Evolutionary conservation across 2,797 vertebrate genomes (phyloP), one percentile per base, ranked within the genome.

Genomic region (Limnodromus scolopaceus): DNA sequence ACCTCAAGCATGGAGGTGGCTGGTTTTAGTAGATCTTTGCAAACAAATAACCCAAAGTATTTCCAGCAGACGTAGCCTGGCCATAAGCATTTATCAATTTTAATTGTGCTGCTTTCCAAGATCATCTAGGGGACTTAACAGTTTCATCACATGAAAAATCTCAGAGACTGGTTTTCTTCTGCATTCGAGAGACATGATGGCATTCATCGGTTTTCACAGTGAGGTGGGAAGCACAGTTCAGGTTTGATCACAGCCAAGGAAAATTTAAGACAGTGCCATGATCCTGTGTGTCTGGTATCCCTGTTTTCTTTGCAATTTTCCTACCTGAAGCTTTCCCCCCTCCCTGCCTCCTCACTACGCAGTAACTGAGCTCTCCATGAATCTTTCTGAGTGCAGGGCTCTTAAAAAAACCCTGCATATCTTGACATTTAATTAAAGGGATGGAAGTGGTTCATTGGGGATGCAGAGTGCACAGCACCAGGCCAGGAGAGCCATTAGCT

Each of bases 361-460:
- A 0, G 8, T 23, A 76, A 53, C 12, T 17, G 41, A 95, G 55
- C 39, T 92, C 86, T 74, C 86, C 51, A 9, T 15, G n/a, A 76
- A 48, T 60, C 48, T 79, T 87, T 13, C 66, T 0, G 0, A 92
- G 85, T 65, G 30, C 20, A 51, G 39, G 58, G 13, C 49, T 10
- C 70, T 95, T 58, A 64, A 83, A 58, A 70, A 68, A 53, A 3
- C 3, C 41, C 53, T 74, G 80, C 49, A 23, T 68, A 61, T 76
- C 91, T 79, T 93, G 96, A 95, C 93, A 94, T 93, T 96, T 95
- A 96, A 94, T 96, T 92, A 93, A 77, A 30, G 69, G 25, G 65
- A 66, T 84, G 78, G 14, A 68, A 48, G 87, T 14, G 13, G 76
- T 41, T 72, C 57, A 27, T 36, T 41, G 5, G 54, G 54, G 78